These are phyloP conservation scores for Heliothis peltigera DNA, from an alignment of 2,888 invertebrate genomes.

Conservation along the genomic window DNA sequence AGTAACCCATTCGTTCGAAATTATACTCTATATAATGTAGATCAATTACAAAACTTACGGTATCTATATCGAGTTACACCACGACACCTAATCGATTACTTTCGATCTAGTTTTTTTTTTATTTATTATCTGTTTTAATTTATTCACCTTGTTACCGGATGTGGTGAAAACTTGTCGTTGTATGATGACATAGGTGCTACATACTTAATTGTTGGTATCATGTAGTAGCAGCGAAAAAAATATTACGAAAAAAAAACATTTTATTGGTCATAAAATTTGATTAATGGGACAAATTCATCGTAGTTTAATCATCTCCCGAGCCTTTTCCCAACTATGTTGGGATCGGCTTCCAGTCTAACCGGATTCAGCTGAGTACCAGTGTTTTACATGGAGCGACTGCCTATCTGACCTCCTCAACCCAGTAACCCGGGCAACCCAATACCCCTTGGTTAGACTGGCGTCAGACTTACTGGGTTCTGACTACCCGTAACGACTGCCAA, in stretches of 20 bases:
- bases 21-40: slow-evolving; percentile 63
- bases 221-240: slow-evolving; percentile 52
- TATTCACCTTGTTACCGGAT: slow-evolving; percentile 75
- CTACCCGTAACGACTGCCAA: no score
- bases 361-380: no score
- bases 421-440: no score
- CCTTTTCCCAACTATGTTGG: no score
- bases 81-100: slow-evolving; percentile 71
- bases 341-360: no score
- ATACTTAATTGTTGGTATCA: slow-evolving; percentile 57
- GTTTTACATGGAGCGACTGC: no score
- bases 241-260: not conserved
- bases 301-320: no score
- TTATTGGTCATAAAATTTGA: slow-evolving; percentile 31
- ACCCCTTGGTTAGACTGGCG: no score
- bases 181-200: slow-evolving; percentile 66
- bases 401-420: no score
- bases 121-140: slow-evolving; percentile 70
- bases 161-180: slow-evolving; percentile 72
- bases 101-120: slow-evolving; percentile 69
- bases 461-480: no score
- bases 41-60: slow-evolving; percentile 70
- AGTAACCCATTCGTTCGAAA: slow-evolving; percentile 53
- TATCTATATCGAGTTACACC: slow-evolving; percentile 65
- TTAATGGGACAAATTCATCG: slow-evolving; percentile 40